phyloP scores from a whole-genome alignment of 2,888 invertebrate species.

The Tipula vernalis region DNA sequence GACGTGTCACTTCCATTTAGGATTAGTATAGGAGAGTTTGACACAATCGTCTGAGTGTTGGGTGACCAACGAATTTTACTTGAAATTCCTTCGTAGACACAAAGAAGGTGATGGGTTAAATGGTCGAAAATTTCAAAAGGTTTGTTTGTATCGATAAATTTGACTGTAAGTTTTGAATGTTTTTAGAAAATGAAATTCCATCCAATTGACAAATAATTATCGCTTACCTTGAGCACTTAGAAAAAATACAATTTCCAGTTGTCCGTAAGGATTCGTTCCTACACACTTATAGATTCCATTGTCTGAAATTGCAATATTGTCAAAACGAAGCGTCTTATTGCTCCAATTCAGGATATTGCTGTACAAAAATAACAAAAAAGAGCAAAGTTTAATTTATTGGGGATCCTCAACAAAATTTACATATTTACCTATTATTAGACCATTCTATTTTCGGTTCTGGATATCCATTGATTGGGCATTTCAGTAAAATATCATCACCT shows the following conservation, averaged over 20 bases:
- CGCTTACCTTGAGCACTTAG: neutral
- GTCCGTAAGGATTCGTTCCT: neutral
- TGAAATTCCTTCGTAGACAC: neutral
- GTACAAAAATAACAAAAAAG: neutral
- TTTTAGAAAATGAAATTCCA: no score
- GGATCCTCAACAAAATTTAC: neutral
- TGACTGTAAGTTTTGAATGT: neutral
- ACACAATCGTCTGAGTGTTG: neutral
- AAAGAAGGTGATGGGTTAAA: neutral
- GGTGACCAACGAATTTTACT: neutral
- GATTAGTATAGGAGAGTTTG: neutral
- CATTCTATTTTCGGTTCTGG: neutral
- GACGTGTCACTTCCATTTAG: neutral
- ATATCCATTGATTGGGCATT: neutral
- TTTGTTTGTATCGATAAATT: neutral
- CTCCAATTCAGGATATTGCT: neutral
- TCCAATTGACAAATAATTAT: neutral
- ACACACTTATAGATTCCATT: neutral
- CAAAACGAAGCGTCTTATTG: neutral
- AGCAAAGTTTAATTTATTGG: no score
- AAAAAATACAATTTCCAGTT: neutral
- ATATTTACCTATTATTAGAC: neutral
- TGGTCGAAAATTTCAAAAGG: neutral
- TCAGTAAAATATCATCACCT: neutral
- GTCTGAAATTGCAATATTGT: neutral